Percentiles rank a stretch among this genome's conserved stretches.
These are phyloP conservation scores for Cydia splendana DNA, from an alignment of 1,140 invertebrate genomes.

Conservation along the genomic window DNA sequence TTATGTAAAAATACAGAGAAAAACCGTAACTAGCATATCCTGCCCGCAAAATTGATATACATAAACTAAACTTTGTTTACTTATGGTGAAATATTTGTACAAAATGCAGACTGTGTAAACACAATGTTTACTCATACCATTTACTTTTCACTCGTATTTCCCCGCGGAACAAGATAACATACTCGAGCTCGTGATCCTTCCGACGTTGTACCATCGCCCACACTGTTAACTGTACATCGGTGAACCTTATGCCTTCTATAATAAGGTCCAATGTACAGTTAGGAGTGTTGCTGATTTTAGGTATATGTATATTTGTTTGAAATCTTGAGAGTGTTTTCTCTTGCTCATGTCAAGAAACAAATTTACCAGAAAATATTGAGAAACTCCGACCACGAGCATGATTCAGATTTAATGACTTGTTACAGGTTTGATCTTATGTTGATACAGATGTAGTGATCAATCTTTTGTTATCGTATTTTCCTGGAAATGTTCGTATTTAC, in stretches of 20 bases:
- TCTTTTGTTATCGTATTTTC: no score
- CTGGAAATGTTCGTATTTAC: no score
- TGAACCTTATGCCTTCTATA: no score
- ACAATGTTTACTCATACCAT: not conserved
- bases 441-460: no score
- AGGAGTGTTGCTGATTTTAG: no score
- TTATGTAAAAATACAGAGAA: no score
- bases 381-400: no score
- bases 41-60: not conserved
- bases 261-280: no score
- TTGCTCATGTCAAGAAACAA: not conserved
- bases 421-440: no score
- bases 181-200: not conserved
- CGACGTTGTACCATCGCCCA: not conserved
- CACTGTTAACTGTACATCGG: no score
- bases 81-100: not conserved
- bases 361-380: not conserved
- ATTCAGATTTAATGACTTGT: no score
- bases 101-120: not conserved
- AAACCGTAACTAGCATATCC: no score
- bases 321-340: not conserved
- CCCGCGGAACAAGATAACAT: not conserved
- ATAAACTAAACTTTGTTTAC: not conserved
- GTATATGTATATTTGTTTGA: not conserved
- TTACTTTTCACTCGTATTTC: conserved; percentile 2